Conservation (phyloP, 2,888 invertebrate genomes). For the Gari tellinella region DNA sequence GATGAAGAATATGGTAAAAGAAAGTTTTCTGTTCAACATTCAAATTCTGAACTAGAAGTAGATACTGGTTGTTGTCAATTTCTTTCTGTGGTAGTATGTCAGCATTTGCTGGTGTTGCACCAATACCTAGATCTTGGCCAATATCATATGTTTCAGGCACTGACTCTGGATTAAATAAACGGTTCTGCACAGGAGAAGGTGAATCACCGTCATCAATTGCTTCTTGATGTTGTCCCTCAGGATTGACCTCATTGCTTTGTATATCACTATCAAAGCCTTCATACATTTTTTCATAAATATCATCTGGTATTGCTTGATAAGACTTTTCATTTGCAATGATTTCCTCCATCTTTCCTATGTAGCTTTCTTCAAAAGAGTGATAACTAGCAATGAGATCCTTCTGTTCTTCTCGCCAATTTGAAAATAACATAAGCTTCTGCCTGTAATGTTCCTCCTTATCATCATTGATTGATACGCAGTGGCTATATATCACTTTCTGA, state of each 20-base stretch:
- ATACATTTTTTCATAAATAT: conserved; percentile 9
- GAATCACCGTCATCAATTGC: conserved; percentile 1
- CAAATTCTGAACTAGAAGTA: conserved; percentile 3
- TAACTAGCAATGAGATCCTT: conserved; percentile 21
- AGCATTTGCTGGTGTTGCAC: too few relatives aligned
- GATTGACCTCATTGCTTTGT: neutral
- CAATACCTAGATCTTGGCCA: too few relatives aligned
- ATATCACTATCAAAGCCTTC: neutral
- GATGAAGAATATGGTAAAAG: conserved; percentile 16
- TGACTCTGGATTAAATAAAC: neutral
- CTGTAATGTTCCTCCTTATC: conserved; percentile 60
- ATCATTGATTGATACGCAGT: conserved; percentile 22
- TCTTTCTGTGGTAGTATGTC: conserved; percentile 8
- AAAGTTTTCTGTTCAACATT: conserved; percentile 19
- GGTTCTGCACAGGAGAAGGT: neutral
- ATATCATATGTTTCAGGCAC: too few relatives aligned
- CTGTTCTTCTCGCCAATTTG: conserved; percentile 71
- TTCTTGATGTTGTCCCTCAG: conserved; percentile 2
- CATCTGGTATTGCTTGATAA: conserved; percentile 1
- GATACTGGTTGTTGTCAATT: conserved; percentile 10
- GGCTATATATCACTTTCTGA: conserved; percentile 40
- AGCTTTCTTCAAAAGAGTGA: conserved; percentile 35
- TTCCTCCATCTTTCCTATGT: conserved; percentile 2
- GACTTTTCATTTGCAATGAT: conserved; percentile 5
- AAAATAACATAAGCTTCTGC: conserved; percentile 66